phyloP scores from a whole-genome alignment of 2,797 vertebrate genomes.

The Syndactyla subalaris region DNA sequence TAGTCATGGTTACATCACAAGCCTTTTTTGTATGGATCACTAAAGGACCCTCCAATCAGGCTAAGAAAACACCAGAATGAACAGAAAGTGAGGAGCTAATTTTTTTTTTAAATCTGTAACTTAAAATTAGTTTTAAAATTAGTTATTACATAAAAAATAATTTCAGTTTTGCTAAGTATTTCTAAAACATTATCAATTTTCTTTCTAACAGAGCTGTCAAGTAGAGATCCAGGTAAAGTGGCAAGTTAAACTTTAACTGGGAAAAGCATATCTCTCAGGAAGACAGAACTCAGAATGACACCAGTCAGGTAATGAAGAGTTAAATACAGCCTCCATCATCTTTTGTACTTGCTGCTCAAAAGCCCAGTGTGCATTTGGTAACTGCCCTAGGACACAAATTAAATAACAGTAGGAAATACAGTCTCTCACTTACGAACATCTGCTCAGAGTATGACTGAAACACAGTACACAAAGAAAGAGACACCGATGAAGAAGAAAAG shows the following conservation, averaged over 20 bases:
- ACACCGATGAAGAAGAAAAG: not conserved
- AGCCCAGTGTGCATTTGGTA: not conserved
- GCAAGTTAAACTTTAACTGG: not conserved
- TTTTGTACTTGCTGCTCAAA: not conserved
- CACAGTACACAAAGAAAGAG: not conserved
- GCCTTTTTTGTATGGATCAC: not conserved
- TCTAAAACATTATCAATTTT: not conserved
- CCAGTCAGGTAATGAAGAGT: not conserved
- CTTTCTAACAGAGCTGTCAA: not conserved
- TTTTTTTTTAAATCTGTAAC: not conserved
- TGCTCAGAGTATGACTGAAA: conserved; percentile 6
- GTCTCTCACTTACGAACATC: conserved; percentile 23
- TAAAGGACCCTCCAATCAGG: not conserved
- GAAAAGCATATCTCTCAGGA: not conserved
- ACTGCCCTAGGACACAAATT: conserved; percentile 38
- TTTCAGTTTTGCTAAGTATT: not conserved
- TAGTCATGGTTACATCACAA: not conserved
- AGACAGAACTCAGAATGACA: not conserved
- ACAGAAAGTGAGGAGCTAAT: not conserved
- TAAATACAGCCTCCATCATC: not conserved
- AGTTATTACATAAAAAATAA: not conserved
- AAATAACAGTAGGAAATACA: conserved; percentile 14
- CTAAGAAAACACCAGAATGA: not conserved
- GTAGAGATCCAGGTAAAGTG: not conserved
- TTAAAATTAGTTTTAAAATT: not conserved